phyloP scores from a whole-genome alignment of 2,888 invertebrate genomes.

The Patella ulyssiponensis region DNA sequence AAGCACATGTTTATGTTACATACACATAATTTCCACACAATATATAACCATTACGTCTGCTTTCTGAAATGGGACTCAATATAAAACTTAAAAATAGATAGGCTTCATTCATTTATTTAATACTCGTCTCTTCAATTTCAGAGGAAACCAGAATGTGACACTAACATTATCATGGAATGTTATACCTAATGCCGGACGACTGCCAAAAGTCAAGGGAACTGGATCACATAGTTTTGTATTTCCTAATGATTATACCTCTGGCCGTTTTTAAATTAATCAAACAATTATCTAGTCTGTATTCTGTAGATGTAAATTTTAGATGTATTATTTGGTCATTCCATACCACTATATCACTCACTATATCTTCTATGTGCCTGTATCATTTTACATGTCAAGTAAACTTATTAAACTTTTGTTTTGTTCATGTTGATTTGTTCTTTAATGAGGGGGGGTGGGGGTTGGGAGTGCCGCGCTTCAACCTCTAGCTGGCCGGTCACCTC shows the following conservation, averaged over 20 bases:
- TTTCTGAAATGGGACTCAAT: too few species aligned
- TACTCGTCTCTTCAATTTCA: slow-evolving; percentile 74
- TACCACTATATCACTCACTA: neutral
- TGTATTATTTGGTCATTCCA: neutral
- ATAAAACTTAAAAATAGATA: too few species aligned
- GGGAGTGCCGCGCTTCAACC: too few species aligned
- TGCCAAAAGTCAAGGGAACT: slow-evolving; percentile 88
- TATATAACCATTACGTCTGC: too few species aligned
- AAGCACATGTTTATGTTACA: too few species aligned
- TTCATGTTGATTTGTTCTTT: too few species aligned
- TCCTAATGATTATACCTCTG: slow-evolving; percentile 76
- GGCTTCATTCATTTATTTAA: too few species aligned
- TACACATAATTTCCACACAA: too few species aligned
- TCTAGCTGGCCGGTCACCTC: too few species aligned
- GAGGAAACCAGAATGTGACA: slow-evolving; percentile 94
- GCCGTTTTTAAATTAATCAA: slow-evolving; percentile 48
- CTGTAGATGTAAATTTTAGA: neutral
- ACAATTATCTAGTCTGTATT: neutral
- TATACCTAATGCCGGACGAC: slow-evolving; percentile 96
- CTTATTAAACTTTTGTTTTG: too few species aligned
- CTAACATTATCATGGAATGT: slow-evolving; percentile 97
- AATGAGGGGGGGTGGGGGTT: too few species aligned
- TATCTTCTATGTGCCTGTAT: neutral
- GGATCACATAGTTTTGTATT: slow-evolving; percentile 92
- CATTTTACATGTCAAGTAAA: neutral